phyloP scores from a whole-genome alignment of 2,113 vertebrate species.

The Paedocypris sp. region DNA sequence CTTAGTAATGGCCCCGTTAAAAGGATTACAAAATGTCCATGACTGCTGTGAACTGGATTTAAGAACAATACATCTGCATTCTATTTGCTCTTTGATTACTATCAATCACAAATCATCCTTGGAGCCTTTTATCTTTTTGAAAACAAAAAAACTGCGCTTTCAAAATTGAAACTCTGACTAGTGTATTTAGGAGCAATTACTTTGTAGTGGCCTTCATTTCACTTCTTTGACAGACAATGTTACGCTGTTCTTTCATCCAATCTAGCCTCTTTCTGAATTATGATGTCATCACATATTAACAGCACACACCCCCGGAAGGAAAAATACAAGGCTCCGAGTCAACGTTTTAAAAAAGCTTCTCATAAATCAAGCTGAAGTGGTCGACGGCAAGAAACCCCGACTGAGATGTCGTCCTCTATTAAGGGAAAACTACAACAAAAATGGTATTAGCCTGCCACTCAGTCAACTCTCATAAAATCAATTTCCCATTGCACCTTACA shows the following conservation, averaged over 20 bases:
- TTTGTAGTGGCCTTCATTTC: no score
- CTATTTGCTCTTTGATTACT: background rate
- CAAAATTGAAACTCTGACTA: no score
- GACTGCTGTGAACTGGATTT: slow-evolving; percentile 21
- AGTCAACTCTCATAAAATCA: slow-evolving; percentile 18
- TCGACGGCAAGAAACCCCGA: background rate
- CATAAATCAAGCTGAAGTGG: background rate
- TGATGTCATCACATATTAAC: no score
- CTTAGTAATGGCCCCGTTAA: slow-evolving; percentile 3
- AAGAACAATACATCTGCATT: background rate
- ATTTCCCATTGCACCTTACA: background rate
- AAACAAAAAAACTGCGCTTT: no score
- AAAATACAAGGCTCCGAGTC: no score
- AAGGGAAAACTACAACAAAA: slow-evolving; percentile 9
- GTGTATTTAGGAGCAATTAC: no score
- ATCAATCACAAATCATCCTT: background rate
- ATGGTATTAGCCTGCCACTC: slow-evolving; percentile 10
- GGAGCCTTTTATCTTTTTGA: no score
- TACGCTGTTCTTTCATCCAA: no score
- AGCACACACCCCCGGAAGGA: no score
- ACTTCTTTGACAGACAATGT: no score
- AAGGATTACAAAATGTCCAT: slow-evolving; percentile 23
- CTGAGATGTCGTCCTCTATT: slow-evolving; percentile 6
- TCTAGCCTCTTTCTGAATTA: no score
- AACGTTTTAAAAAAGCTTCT: no score